Evolutionary conservation across 2,888 invertebrate genomes (phyloP).

Genomic region (Pristionchus arcanus): DNA sequence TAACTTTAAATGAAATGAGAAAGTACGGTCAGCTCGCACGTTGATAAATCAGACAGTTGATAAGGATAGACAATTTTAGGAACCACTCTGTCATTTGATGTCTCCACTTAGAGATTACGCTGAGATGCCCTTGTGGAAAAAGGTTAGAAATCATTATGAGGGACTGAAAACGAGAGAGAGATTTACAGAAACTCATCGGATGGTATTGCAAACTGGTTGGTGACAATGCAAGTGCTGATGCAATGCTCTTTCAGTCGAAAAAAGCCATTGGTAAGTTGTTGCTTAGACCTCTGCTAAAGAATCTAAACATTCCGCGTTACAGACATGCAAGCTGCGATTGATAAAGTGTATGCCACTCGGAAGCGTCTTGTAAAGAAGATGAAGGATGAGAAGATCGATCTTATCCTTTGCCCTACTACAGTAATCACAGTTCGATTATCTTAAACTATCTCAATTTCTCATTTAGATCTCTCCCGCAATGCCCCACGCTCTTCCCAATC

Average conservation of each 20-base stretch:
- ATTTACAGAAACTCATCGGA: background rate
- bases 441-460: background rate
- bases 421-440: background rate
- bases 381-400: conserved; percentile 7
- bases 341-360: conserved; percentile 1
- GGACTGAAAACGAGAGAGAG: background rate
- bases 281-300: background rate
- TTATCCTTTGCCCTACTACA: conserved; percentile 18
- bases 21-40: too few species aligned
- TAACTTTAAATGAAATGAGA: too few species aligned
- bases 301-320: background rate
- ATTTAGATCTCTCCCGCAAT: conserved; percentile 26
- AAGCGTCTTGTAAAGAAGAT: conserved; percentile 13
- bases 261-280: background rate
- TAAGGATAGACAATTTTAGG: background rate
- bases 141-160: background rate
- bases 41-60: background rate
- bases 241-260: background rate
- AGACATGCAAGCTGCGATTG: background rate
- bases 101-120: background rate
- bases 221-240: background rate
- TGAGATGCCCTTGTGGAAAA: background rate
- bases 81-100: background rate
- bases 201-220: background rate
- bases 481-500: background rate